Evolutionary conservation across 1,140 invertebrate species (phyloP), one percentile per base, ranked within the genome.

Genomic region (Magallana angulata): DNA sequence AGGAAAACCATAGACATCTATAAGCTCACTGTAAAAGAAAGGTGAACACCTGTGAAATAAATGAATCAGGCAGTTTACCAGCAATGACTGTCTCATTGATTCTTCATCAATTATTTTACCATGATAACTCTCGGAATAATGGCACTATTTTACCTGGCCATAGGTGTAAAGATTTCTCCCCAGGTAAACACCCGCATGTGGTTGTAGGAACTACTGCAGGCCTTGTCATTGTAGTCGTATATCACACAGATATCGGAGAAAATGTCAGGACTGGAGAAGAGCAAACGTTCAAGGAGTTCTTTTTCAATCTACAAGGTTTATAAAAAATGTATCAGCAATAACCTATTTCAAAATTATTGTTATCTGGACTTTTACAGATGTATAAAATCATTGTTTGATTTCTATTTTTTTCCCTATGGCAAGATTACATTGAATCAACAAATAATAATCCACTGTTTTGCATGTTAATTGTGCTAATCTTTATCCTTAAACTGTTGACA

Each of bases 191-290:
- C 89, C 71, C 90, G 80, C n/a, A 85, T 81, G 60, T 87, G 87
- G 82, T 90, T 89, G 57, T 89, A 88, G 60, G 88, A 62, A 6
- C 88, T 91, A 58, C 87, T 68, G 18, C 57, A 81, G 14, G 91
- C 88, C 57, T 86, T 84, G 16, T 86, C 80, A 71, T 84, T 90
- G 76, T 91, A 88, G 68, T 92, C 91, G 48, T 92, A 89, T n/a
- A 92, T 82, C 7, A 91, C 57, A 89, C 90, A 91, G 7, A 91
- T 81, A 81, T 87, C 82, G 71, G 90, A 89, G 4, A 86, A 68
- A 30, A 88, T 82, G 48, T 85, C 83, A 18, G 18, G 57, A 83
- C 85, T 81, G n/a, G 84, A 81, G 84, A 92, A 90, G 36, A 92
- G 62, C 11, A 57, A 14, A 11, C 81, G 84, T 71, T 91, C 91